These are phyloP conservation scores for Melanotaenia nigrans DNA, from an alignment of 2,797 vertebrate species.

Conservation along the genomic window DNA sequence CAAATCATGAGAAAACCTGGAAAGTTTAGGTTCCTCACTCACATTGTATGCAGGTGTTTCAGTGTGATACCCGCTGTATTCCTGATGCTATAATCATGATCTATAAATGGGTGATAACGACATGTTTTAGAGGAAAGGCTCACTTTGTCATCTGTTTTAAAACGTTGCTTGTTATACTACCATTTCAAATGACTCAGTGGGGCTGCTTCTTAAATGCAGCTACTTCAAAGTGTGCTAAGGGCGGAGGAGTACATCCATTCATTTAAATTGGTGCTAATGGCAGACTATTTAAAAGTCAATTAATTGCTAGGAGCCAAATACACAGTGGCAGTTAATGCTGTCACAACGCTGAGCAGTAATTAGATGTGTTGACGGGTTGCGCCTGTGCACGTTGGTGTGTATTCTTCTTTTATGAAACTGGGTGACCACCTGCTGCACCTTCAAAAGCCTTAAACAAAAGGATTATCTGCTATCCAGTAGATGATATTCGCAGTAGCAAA, in stretches of 20 bases:
- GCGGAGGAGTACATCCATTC: constrained; percentile 69
- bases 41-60: constrained; percentile 5
- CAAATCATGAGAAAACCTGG: not conserved
- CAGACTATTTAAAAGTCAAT: constrained; percentile 79
- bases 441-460: constrained; percentile 28
- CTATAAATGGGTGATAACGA: constrained; percentile 22
- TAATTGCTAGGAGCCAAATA: constrained; percentile 74
- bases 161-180: not conserved
- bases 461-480: constrained; percentile 2
- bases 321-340: constrained; percentile 74
- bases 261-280: constrained; percentile 79
- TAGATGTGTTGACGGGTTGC: constrained; percentile 64
- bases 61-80: constrained; percentile 6
- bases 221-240: constrained; percentile 45
- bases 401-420: constrained; percentile 39
- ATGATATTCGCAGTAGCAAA: constrained; percentile 15
- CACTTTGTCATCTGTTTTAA: constrained; percentile 30
- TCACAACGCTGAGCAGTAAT: constrained; percentile 72
- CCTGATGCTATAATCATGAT: constrained; percentile 18
- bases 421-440: constrained; percentile 44
- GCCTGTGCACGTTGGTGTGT: constrained; percentile 39
- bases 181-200: constrained; percentile 32
- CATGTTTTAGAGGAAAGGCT: constrained; percentile 14
- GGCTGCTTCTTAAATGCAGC: constrained; percentile 47
- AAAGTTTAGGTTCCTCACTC: not conserved